phyloP scores from a whole-genome alignment of 2,797 vertebrate species.

The Lepidocolaptes lacrymiger region DNA sequence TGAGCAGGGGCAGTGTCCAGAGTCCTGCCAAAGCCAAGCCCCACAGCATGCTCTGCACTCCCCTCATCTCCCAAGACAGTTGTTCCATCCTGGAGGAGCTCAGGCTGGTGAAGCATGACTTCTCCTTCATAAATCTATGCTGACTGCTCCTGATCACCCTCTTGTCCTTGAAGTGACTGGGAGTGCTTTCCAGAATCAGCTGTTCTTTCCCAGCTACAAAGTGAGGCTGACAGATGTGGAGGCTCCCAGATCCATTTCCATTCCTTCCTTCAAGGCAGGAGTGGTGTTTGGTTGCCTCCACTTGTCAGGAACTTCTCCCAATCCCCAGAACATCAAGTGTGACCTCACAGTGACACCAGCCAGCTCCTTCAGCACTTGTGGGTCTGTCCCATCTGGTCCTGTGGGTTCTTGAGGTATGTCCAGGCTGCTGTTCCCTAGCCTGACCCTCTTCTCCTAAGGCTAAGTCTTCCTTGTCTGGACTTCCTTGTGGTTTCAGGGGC shows the following conservation, averaged over 20 bases:
- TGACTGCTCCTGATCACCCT: neutral
- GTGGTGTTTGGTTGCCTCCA: neutral
- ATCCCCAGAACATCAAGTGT: neutral
- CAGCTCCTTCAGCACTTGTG: neutral
- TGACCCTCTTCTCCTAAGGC: neutral
- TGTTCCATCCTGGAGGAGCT: neutral
- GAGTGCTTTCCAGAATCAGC: neutral
- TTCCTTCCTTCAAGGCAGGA: neutral
- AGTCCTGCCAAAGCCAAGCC: neutral
- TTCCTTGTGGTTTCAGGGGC: neutral
- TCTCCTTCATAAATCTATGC: neutral
- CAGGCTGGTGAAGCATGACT: neutral
- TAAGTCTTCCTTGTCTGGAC: neutral
- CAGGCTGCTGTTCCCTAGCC: neutral
- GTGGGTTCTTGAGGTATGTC: neutral
- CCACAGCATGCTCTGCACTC: neutral
- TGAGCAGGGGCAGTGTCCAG: neutral
- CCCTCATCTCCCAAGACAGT: neutral
- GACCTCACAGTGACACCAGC: neutral
- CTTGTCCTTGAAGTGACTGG: neutral
- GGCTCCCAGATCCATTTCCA: neutral
- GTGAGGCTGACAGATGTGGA: neutral
- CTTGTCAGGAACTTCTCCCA: neutral
- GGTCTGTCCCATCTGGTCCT: neutral
- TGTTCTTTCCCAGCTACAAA: neutral